Evolutionary conservation across 2,888 invertebrate species (phyloP).

Genomic region (Nudaria mundana): DNA sequence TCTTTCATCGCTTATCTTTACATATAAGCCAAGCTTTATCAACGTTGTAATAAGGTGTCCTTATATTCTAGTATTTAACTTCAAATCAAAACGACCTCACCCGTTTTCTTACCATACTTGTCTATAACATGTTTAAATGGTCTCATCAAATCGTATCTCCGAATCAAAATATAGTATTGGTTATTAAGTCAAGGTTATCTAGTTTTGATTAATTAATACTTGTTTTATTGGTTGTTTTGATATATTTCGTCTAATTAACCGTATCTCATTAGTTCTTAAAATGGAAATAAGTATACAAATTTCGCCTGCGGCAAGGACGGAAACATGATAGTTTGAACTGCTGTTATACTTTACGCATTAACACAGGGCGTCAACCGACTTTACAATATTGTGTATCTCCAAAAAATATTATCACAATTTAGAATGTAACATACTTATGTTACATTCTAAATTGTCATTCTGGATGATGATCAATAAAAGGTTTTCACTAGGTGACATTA

Average conservation of each 20-base stretch:
- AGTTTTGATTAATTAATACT: not conserved
- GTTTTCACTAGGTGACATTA: too few species aligned
- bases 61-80: slow-evolving; percentile 16
- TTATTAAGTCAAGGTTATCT: not conserved
- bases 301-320: too few species aligned
- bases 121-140: too few species aligned
- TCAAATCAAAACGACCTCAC: slow-evolving; percentile 16
- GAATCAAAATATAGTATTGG: not conserved
- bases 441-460: too few species aligned
- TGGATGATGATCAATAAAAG: too few species aligned
- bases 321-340: too few species aligned
- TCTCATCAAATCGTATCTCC: not conserved
- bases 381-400: too few species aligned
- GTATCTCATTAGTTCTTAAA: not conserved
- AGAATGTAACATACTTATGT: too few species aligned
- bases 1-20: slow-evolving; percentile 9
- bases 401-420: too few species aligned
- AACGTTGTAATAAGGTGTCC: slow-evolving; percentile 26
- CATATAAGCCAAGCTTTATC: not conserved
- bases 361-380: too few species aligned
- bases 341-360: too few species aligned
- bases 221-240: not conserved
- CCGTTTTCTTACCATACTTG: not conserved
- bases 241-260: not conserved
- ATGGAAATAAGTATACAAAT: too few species aligned